Evolutionary conservation across 2,113 vertebrate genomes (phyloP).

Genomic region (Oreochromis tanganicae): DNA sequence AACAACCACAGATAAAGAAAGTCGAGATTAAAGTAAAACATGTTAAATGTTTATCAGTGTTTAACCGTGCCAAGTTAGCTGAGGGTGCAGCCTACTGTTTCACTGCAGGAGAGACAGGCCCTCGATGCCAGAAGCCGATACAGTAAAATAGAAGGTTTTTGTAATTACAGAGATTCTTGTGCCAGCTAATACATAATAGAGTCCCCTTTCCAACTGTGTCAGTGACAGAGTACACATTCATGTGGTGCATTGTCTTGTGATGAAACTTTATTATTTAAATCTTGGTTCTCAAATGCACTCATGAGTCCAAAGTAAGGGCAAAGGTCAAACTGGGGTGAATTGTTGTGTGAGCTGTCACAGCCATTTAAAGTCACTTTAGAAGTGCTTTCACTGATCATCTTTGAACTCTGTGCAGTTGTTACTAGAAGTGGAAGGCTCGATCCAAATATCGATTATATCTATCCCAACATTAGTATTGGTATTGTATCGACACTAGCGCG

Average conservation of each 20-base stretch:
- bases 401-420: background rate
- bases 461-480: background rate
- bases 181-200: background rate
- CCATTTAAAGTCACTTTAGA: background rate
- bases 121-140: background rate
- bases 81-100: background rate
- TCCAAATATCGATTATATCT: background rate
- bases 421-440: background rate
- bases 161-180: background rate
- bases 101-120: background rate
- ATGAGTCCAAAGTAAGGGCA: background rate
- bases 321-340: background rate
- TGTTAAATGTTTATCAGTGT: background rate
- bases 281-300: background rate
- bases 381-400: fast-evolving
- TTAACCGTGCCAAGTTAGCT: background rate
- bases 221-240: background rate
- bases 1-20: background rate
- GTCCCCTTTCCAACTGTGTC: background rate
- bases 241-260: background rate
- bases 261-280: background rate
- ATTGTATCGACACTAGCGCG: background rate
- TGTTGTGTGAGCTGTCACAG: background rate
- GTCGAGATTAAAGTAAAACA: background rate
- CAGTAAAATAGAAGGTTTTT: background rate